Evolutionary conservation across 2,113 vertebrate species (phyloP).

Genomic region (Ploceus nigricollis): DNA sequence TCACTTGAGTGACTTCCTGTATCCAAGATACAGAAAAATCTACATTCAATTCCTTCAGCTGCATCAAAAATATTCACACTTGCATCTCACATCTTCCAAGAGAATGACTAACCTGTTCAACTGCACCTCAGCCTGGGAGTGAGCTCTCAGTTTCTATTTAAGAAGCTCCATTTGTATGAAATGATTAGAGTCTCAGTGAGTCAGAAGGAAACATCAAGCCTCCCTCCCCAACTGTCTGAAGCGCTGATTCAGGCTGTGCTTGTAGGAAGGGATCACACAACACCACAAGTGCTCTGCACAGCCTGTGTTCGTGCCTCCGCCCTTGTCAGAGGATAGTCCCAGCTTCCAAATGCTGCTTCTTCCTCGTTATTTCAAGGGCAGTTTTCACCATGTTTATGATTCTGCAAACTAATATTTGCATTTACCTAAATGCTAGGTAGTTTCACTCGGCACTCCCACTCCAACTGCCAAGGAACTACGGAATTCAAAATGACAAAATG

Average conservation of each 20-base stretch:
- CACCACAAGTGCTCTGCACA: rapidly evolving
- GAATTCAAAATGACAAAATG: background rate
- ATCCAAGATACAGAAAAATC: background rate
- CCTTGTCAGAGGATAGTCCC: rapidly evolving
- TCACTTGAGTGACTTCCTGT: background rate
- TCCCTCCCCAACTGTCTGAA: background rate
- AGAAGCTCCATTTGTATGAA: background rate
- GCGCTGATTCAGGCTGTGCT: background rate
- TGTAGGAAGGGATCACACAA: background rate
- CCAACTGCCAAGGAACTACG: background rate
- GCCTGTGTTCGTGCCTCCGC: rapidly evolving
- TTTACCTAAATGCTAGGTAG: background rate
- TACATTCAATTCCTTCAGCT: background rate
- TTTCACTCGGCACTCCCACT: background rate
- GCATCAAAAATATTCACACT: background rate
- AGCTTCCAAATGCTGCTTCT: background rate
- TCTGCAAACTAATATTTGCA: background rate
- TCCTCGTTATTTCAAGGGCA: background rate
- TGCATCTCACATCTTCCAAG: background rate
- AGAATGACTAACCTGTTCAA: constrained; percentile 14
- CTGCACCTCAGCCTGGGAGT: background rate
- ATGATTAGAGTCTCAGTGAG: background rate
- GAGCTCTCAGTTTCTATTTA: background rate
- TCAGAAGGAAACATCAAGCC: background rate
- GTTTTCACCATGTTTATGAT: background rate